phyloP scores from a whole-genome alignment of 2,888 invertebrate genomes.

The Cantharis rufa region DNA sequence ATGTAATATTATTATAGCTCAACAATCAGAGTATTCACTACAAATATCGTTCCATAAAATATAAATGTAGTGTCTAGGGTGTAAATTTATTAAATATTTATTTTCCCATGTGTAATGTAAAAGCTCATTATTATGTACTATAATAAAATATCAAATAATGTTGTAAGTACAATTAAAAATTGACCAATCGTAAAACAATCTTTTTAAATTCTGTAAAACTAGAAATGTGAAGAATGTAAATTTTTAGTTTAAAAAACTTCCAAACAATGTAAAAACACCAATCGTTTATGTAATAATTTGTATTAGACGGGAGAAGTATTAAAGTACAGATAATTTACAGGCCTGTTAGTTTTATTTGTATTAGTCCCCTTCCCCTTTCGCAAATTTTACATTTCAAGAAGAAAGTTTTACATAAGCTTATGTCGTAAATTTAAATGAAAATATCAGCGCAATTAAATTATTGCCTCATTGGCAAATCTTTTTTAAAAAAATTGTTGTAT shows the following conservation, averaged over 20 bases:
- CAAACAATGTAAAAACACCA: conserved; percentile 1
- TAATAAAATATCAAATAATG: background rate
- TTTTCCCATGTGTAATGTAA: background rate
- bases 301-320: background rate
- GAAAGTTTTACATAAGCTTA: too few species aligned
- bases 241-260: background rate
- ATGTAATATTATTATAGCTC: background rate
- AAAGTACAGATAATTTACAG: background rate
- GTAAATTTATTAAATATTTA: background rate
- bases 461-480: too few species aligned
- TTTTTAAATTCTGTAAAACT: background rate
- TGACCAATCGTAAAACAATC: conserved; percentile 2
- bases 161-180: background rate
- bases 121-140: background rate
- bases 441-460: too few species aligned
- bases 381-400: background rate
- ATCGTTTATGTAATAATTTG: background rate
- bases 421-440: too few species aligned
- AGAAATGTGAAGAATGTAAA: background rate
- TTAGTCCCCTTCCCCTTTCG: too few species aligned
- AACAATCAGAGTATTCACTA: conserved; percentile 1
- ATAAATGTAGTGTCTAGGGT: background rate
- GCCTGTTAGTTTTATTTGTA: background rate
- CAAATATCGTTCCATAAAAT: background rate
- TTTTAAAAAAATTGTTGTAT: too few species aligned